Conservation (phyloP, 2,797 vertebrate species). For the Spondyliosoma cantharus region DNA sequence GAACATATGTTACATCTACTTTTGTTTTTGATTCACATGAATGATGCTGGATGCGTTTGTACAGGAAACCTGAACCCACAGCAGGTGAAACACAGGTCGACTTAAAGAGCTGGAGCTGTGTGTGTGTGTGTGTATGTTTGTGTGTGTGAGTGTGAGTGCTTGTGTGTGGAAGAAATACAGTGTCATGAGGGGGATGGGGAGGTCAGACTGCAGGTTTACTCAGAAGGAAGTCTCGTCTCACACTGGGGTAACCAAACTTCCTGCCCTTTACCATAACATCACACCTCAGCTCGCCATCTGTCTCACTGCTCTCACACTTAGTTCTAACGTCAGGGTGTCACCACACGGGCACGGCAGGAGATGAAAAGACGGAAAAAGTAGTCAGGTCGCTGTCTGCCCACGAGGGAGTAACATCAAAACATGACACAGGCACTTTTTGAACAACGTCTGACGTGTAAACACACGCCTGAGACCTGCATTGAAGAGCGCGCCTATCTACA, state of each 20-base stretch:
- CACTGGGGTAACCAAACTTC: conserved; percentile 62
- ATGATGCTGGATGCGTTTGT: neutral
- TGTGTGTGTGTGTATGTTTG: conserved; percentile 1
- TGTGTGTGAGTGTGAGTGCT: neutral
- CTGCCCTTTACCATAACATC: conserved; percentile 33
- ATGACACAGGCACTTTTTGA: conserved; percentile 31
- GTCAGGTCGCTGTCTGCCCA: conserved; percentile 10
- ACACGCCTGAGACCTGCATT: conserved; percentile 51
- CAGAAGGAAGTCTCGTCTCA: conserved; percentile 52
- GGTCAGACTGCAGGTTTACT: conserved; percentile 60
- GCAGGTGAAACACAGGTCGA: conserved; percentile 56
- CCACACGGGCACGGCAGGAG: neutral
- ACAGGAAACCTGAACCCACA: conserved; percentile 29
- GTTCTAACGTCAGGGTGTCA: conserved; percentile 19
- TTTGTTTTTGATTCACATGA: neutral
- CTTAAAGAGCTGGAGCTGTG: conserved; percentile 6
- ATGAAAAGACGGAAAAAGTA: conserved; percentile 15
- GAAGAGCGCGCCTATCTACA: conserved; percentile 27
- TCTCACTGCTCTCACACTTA: conserved; percentile 1
- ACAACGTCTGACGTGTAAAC: conserved; percentile 51
- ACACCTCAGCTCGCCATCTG: conserved; percentile 41
- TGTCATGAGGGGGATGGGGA: conserved; percentile 16
- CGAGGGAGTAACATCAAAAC: conserved; percentile 28
- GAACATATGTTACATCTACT: neutral
- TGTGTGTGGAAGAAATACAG: neutral